A percentile compares a stretch with the other conserved stretches of the same genome.
Evolutionary conservation across 2,113 vertebrate species (phyloP).

Genomic region (Pao palembangensis): DNA sequence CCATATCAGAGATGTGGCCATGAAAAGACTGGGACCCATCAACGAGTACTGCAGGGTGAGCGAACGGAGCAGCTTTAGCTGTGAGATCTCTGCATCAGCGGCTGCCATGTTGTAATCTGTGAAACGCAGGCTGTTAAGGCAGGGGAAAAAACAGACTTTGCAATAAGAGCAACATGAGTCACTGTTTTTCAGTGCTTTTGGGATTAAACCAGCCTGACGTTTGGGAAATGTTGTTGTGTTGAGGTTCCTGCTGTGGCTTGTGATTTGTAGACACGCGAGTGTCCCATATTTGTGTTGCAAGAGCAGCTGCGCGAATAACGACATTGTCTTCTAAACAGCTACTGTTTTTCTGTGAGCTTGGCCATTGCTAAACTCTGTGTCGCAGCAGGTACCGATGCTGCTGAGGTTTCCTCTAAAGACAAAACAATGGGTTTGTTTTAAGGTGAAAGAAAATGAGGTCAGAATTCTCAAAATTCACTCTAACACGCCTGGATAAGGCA

Average conservation of each 20-base stretch:
- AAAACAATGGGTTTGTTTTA: too few species aligned
- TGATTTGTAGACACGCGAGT: neutral
- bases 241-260: neutral
- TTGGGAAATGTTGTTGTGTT: neutral
- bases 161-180: neutral
- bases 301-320: constrained; percentile 24
- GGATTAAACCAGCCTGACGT: constrained; percentile 6
- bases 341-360: neutral
- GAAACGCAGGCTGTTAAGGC: neutral
- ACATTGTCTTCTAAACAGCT: constrained; percentile 13
- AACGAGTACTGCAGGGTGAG: constrained; percentile 98
- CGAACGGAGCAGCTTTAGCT: neutral
- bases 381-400: constrained; percentile 16
- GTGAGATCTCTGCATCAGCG: neutral
- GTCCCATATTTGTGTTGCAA: constrained; percentile 1
- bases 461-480: too few species aligned
- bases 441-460: too few species aligned
- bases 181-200: neutral
- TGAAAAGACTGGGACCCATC: constrained; percentile 93
- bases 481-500: too few species aligned
- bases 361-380: constrained; percentile 8
- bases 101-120: neutral
- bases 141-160: neutral
- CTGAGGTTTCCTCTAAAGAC: constrained; percentile 17
- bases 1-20: constrained; percentile 94